Evolutionary conservation across 1,140 invertebrate species (phyloP).

Genomic region (Platorchestia sp.): DNA sequence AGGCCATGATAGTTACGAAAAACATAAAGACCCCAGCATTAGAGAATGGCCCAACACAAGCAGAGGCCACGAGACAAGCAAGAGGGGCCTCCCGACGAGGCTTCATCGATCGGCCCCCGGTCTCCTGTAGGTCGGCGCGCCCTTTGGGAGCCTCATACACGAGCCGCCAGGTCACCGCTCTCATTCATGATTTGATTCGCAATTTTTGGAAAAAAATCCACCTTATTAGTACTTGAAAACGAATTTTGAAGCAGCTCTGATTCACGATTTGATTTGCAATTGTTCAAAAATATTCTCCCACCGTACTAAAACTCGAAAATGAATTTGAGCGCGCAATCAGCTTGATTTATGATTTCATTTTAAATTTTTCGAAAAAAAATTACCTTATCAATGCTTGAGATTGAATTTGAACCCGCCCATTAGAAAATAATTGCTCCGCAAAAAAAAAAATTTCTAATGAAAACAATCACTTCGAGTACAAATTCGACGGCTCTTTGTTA

Average conservation of each 20-base stretch:
- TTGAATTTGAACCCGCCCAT: not conserved
- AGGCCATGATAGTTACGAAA: too few species aligned
- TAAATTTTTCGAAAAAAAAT: not conserved
- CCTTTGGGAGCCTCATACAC: not conserved
- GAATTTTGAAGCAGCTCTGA: too few species aligned
- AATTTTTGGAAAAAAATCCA: too few species aligned
- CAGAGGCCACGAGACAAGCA: not conserved
- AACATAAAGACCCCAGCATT: not conserved
- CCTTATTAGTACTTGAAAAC: too few species aligned
- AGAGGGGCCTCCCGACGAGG: not conserved
- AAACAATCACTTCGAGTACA: not conserved
- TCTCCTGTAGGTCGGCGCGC: not conserved
- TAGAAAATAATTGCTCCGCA: not conserved
- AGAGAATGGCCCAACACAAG: not conserved
- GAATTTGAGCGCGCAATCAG: not conserved
- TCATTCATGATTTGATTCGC: not conserved
- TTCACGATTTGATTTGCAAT: not conserved
- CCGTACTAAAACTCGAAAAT: not conserved
- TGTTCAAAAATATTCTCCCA: not conserved
- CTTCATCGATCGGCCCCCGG: not conserved
- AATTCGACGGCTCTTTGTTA: not conserved
- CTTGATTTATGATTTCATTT: too few species aligned
- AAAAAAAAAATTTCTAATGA: not conserved
- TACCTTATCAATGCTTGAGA: not conserved
- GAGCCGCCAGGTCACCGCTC: not conserved